Conservation (phyloP, 2,888 invertebrate genomes). For the Drosophila nigricruria region DNA sequence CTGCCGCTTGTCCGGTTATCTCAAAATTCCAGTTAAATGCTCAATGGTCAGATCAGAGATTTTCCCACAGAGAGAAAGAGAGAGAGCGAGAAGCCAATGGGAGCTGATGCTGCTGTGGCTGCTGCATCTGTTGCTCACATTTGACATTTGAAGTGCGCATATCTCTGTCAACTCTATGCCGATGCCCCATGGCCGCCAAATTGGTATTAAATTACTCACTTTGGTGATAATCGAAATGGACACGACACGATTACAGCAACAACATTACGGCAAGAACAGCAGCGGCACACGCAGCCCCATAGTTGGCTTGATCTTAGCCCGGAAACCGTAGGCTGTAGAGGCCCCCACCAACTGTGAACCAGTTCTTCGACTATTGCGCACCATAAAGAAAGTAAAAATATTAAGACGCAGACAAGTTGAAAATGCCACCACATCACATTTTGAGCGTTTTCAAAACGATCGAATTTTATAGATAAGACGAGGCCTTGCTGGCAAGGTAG, state of each 20-base stretch:
- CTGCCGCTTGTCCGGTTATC: slow-evolving; percentile 38
- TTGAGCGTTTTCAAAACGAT: slow-evolving; percentile 84
- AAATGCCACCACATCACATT: slow-evolving; percentile 84
- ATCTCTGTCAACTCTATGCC: slow-evolving; percentile 77
- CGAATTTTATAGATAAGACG: slow-evolving; percentile 80
- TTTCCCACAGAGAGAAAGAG: slow-evolving; percentile 33
- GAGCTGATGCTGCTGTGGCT: slow-evolving; percentile 4
- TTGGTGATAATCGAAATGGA: slow-evolving; percentile 81
- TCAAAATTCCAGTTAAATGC: slow-evolving; percentile 72
- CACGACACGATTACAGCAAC: slow-evolving; percentile 79
- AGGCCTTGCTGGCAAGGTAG: not conserved
- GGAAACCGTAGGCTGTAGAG: slow-evolving; percentile 6
- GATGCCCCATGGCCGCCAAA: slow-evolving; percentile 69
- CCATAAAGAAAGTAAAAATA: slow-evolving; percentile 82
- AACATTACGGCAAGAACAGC: slow-evolving; percentile 34
- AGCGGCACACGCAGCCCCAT: slow-evolving; percentile 10
- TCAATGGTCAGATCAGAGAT: slow-evolving; percentile 65
- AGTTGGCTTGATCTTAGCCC: slow-evolving; percentile 3
- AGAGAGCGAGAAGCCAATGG: not conserved
- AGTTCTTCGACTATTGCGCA: slow-evolving; percentile 59
- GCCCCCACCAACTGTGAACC: slow-evolving; percentile 57
- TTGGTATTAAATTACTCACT: slow-evolving; percentile 82
- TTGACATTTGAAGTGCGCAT: slow-evolving; percentile 81
- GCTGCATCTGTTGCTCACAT: slow-evolving; percentile 76
- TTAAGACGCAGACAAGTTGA: slow-evolving; percentile 83